Evolutionary conservation across 2,888 invertebrate species (phyloP), one percentile per base, ranked within the genome.

Genomic region (Apamea monoglypha): DNA sequence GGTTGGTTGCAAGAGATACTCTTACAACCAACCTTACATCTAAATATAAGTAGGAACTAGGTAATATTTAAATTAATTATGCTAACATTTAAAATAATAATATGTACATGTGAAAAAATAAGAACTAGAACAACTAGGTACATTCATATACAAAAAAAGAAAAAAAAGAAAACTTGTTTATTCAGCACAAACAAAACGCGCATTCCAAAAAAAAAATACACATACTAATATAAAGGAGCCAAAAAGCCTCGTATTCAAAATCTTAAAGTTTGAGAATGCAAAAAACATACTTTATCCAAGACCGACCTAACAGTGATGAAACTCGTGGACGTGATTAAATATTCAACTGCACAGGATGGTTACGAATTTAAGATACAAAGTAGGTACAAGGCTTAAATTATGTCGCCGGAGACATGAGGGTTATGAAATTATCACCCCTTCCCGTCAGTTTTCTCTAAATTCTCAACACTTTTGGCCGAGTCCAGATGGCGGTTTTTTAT

Each of bases 271-370:
- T 53, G 53, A 53, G 53, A 53, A 53, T 53, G 7, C 21, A 53
- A 63, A 66, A 32, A 36, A 74, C 61, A 69, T 53, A 76, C 67
- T 74, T 80, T 61, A 83, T 76, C 67, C 76, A 81, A 83, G 78
- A 77, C 76, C 66, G 64, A 76, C 72, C 25, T 59, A 56, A 78
- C 44, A 66, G 40, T 85, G 78, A 78, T 73, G 78, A 80, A 82
- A 68, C 69, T 79, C 66, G 76, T 70, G 66, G 81, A 63, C 29
- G 40, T 81, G 44, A 79, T 87, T 81, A 87, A 87, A 85, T 88
- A 88, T 87, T 87, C 81, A 87, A 32, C 56, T 78, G n/a, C n/a
- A n/a, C n/a, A n/a, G n/a, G n/a, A n/a, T n/a, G n/a, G n/a, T n/a
- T 75, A 76, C 56, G 70, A 70, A 70, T 32, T 70, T 53, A 32